A percentile compares a stretch with the other conserved stretches of the same genome.
phyloP scores from a whole-genome alignment of 2,888 invertebrate species.

The Sinotaia quadrata region DNA sequence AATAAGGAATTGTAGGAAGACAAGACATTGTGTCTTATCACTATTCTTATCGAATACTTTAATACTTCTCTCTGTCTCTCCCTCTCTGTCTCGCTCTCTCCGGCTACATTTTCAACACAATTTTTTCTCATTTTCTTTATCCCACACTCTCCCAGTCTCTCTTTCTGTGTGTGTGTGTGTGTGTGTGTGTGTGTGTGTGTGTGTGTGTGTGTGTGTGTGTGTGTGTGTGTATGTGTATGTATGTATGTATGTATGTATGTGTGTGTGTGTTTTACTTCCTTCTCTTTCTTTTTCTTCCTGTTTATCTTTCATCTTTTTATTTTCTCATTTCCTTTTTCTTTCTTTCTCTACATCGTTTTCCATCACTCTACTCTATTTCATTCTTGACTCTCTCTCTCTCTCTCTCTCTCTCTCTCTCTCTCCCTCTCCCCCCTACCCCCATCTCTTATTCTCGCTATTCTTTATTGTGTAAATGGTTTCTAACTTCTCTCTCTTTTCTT shows the following conservation, averaged over 20 bases:
- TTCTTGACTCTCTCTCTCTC: not conserved
- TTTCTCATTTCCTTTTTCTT: not conserved
- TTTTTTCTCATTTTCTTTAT: not conserved
- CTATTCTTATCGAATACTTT: too few relatives aligned
- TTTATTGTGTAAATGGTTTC: not conserved
- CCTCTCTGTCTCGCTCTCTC: not conserved
- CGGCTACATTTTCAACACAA: not conserved
- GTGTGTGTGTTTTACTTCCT: not conserved
- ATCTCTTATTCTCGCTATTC: not conserved
- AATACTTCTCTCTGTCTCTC: not conserved
- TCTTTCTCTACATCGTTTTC: not conserved
- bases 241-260: not conserved
- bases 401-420: conserved; percentile 2
- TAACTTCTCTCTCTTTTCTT: not conserved
- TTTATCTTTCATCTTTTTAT: not conserved
- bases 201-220: not conserved
- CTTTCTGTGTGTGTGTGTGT: conserved; percentile 6
- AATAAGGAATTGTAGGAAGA: too few relatives aligned
- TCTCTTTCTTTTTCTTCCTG: not conserved
- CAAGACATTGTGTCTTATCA: too few relatives aligned
- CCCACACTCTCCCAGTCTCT: not conserved
- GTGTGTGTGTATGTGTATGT: not conserved
- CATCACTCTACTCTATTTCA: too few relatives aligned
- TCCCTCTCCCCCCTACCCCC: not conserved
- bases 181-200: not conserved